Base-by-base conservation (phyloP, 23 tunicate species). In the Ascidia mentula region DNA sequence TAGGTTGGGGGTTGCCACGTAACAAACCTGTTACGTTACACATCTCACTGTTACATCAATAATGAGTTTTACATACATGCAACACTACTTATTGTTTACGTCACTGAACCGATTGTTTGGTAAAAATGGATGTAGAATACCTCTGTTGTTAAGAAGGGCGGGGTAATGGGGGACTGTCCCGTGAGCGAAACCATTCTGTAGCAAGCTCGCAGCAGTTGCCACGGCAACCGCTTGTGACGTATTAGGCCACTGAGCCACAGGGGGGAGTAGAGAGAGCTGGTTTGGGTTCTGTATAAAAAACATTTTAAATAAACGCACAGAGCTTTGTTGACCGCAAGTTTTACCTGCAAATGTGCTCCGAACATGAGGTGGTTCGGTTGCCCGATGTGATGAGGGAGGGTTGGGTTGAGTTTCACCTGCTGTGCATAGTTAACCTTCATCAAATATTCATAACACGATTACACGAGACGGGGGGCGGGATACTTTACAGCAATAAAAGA, bases 181-280 rank as follows among this genome's bases (percentile, higher is more conserved):
- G 53, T 91, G 97, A 46, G 87, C 84, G 60, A 92, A 92, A 24
- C 97, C 97, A 53, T 92, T 92, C 32, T 90, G 95, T 42, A 92
- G 69, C 30, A 92, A 40, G 39, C 97, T 91, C 69, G 87, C 94
- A 6, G 94, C 94, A n/a, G 94, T 89, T 72, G 94, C 94, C 40
- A 83, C 88, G 69, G 97, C 88, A 38, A 92, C 88, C 34, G 97
- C 97, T 76, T 85, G 88, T 38, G 92, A 87, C 34, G 91, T 87
- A 34, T 69, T 82, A 1, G 92, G 87, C 89, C 92, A 83, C 5
- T 81, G 69, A 1, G 73, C 97, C 18, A 82, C 90, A 6, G 91
- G 97, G 28, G 90, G 97, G 34, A 92, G 76, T 15, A 92, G 81
- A 5, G 97, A 53, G 37, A 87, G 72, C 73, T 82, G 97, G 73